A percentile compares a stretch with the other conserved stretches of the same genome.
These are phyloP conservation scores for Leptarthrus brevirostris DNA, from an alignment of 2,888 invertebrate species.

Conservation along the genomic window DNA sequence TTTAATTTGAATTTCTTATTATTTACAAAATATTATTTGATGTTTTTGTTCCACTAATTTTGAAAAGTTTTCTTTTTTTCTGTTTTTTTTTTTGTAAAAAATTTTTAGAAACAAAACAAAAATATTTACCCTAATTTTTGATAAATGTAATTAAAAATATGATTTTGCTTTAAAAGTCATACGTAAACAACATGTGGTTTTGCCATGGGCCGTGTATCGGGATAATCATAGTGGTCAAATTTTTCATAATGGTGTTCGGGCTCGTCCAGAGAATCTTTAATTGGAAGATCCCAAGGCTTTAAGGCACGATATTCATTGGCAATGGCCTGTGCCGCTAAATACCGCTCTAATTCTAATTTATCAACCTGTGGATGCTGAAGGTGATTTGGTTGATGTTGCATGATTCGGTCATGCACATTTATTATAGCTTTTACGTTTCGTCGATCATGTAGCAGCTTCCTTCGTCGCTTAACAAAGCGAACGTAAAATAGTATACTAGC, in stretches of 20 bases:
- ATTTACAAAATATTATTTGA: conserved; percentile 17
- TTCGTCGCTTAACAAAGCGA: conserved; percentile 64
- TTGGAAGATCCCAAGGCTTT: conserved; percentile 66
- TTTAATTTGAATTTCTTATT: conserved; percentile 25
- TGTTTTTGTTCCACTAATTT: conserved; percentile 33
- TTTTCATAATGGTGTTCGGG: conserved; percentile 66
- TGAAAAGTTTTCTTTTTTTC: no score
- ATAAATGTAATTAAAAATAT: conserved; percentile 55
- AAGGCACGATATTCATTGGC: conserved; percentile 67
- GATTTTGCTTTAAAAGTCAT: conserved; percentile 66
- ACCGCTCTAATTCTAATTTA: conserved; percentile 66
- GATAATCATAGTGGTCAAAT: conserved; percentile 67
- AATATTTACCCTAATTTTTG: conserved; percentile 55
- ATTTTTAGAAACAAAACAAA: conserved; percentile 5
- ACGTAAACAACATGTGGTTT: conserved; percentile 70
- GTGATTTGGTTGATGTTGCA: conserved; percentile 62
- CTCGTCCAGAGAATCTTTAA: conserved; percentile 61
- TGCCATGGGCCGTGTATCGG: conserved; percentile 67
- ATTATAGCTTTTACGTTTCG: conserved; percentile 65
- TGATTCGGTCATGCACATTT: conserved; percentile 66
- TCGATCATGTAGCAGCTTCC: conserved; percentile 65
- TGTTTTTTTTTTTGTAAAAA: conserved; percentile 16
- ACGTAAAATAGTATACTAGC: conserved; percentile 65
- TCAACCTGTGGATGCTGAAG: conserved; percentile 59
- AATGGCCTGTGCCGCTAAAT: conserved; percentile 66